Percentiles rank a stretch among this genome's conserved stretches.
Evolutionary conservation across 2,113 vertebrate genomes (phyloP).

Genomic region (Zosterops japonicus): DNA sequence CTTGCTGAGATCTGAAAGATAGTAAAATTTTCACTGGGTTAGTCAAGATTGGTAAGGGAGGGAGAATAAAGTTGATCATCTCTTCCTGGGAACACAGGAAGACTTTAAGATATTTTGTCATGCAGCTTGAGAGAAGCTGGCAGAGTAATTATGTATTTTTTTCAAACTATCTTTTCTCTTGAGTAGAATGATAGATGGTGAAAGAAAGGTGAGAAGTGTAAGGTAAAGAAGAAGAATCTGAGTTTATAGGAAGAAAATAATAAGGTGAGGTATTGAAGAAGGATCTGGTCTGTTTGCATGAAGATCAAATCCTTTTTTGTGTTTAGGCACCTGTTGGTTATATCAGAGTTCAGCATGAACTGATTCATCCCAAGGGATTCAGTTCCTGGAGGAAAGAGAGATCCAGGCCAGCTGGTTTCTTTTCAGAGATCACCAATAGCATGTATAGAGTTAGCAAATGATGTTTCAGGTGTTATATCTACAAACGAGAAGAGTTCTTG

Average conservation of each 20-base stretch:
- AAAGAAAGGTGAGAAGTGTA: not conserved
- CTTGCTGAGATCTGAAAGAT: not conserved
- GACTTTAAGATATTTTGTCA: not conserved
- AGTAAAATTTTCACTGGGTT: not conserved
- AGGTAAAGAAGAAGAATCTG: not conserved
- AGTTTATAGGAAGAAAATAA: not conserved
- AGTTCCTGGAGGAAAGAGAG: not conserved
- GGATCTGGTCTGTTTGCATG: not conserved
- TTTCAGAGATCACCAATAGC: not conserved
- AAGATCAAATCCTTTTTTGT: not conserved
- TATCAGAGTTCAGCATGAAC: not conserved
- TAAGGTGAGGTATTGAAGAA: not conserved
- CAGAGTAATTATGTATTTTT: not conserved
- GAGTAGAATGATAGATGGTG: not conserved
- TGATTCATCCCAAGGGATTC: not conserved
- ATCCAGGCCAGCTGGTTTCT: not conserved
- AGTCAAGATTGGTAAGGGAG: not conserved
- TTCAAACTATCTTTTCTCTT: not conserved
- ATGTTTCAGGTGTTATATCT: slow-evolving; percentile 25
- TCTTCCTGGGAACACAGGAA: not conserved
- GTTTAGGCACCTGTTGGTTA: not conserved
- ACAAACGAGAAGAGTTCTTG: slow-evolving; percentile 7
- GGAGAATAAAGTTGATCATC: not conserved
- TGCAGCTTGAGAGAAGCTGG: not conserved
- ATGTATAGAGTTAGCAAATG: slow-evolving; percentile 8